Evolutionary conservation across 2,113 vertebrate species (phyloP), one percentile per base, ranked within the genome.

Genomic region (Saguinus imperator): DNA sequence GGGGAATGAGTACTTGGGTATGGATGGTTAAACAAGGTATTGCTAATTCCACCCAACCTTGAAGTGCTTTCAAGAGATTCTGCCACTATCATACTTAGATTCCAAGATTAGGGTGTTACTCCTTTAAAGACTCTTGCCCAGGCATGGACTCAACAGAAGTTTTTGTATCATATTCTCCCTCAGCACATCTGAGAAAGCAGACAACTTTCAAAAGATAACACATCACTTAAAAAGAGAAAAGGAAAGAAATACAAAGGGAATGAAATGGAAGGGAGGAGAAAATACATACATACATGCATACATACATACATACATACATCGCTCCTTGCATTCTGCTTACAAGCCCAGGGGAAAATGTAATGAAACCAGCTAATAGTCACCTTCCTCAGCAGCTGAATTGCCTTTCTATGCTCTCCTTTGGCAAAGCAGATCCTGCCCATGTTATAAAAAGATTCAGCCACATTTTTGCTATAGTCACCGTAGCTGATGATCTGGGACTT

Each of bases 381-480:
- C 98, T 98, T 98, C 64, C 86, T 97, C 52, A 98, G 94, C 40
- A 98, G 81, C 2, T 92, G 94, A 93, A 97, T 93, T 8, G 97
- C 97, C 66, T 98, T 96, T 77, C 14, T 77, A 37, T 97, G 70
- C 6, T 98, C 97, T 89, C 97, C 95, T 57, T 97, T 97, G 72
- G 97, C 94, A 91, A 98, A 97, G 72, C 81, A 97, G 75, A 98
- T 97, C 45, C 75, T 98, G 64, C 97, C 96, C 98, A 98, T 96
- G 48, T 97, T 98, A 89, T 97, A 96, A 21, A 98, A 97, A 8
- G 85, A 93, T 89, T 98, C 97, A 11, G 97, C 97, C 50, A 97
- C 37, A 45, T 95, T 95, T 83, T 98, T 85, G 87, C 90, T 98
- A 58, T 89, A 98, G 76, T 97, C 94, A 20, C 91, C 77, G 48